These are phyloP conservation scores for Clavelina lepadiformis DNA, from an alignment of 23 tunicate genomes.

Conservation along the genomic window DNA sequence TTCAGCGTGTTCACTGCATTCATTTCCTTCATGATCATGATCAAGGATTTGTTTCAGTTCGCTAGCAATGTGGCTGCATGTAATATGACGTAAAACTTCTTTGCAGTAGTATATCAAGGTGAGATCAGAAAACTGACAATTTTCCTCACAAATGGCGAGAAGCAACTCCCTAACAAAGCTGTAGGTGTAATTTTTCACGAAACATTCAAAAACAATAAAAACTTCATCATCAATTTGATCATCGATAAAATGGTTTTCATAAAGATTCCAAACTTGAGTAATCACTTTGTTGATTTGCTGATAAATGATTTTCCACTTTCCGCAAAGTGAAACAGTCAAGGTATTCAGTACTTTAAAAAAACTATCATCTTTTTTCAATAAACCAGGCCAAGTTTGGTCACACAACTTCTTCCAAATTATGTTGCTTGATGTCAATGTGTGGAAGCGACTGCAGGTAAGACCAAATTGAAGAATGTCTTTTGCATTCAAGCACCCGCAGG, in stretches of 20 bases:
- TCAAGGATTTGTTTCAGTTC: too few species aligned
- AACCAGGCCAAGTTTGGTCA: constrained; percentile 1
- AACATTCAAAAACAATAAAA: constrained; percentile 2
- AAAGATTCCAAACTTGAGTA: neutral
- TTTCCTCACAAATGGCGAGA: too few species aligned
- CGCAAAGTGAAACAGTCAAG: neutral
- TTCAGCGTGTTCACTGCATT: too few species aligned
- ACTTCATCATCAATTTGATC: constrained; percentile 13
- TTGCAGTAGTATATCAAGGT: too few species aligned
- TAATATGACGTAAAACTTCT: too few species aligned
- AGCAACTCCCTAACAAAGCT: too few species aligned
- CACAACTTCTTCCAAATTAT: constrained; percentile 4
- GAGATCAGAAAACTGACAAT: too few species aligned
- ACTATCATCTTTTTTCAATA: neutral
- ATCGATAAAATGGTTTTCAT: neutral
- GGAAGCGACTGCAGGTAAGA: constrained; percentile 3
- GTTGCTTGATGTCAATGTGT: neutral
- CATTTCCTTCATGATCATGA: too few species aligned
- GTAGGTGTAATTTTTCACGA: too few species aligned
- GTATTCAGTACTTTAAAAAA: neutral
- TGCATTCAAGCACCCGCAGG: constrained; percentile 7
- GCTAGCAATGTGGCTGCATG: too few species aligned
- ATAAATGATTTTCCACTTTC: constrained; percentile 4
- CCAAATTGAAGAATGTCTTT: constrained; percentile 11
- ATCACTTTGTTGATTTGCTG: neutral